phyloP scores from a whole-genome alignment of 2,888 invertebrate genomes.

The Ctena decussata region DNA sequence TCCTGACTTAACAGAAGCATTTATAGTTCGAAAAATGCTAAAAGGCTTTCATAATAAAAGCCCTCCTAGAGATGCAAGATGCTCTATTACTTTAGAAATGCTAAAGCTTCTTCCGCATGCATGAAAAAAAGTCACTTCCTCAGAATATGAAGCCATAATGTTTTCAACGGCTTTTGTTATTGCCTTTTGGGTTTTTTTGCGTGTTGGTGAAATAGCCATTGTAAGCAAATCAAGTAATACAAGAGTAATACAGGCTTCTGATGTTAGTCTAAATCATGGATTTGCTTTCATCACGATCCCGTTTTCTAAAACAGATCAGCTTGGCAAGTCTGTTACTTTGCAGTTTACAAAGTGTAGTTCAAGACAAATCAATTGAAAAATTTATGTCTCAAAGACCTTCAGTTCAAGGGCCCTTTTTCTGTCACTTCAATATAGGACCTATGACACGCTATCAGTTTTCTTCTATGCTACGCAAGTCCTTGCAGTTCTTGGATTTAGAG shows the following conservation, averaged over 20 bases:
- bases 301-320: not conserved
- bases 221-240: not conserved
- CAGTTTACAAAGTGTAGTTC: not conserved
- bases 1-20: not conserved
- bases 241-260: not conserved
- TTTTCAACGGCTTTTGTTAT: no score
- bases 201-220: not conserved
- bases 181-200: no score
- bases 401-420: not conserved
- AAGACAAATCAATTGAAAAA: not conserved
- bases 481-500: not conserved
- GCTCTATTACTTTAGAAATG: no score
- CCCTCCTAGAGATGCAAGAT: no score
- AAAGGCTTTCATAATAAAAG: not conserved
- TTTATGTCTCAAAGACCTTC: not conserved
- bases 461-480: not conserved
- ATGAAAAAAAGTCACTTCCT: no score
- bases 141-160: no score
- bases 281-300: not conserved
- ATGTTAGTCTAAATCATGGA: not conserved
- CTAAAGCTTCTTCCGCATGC: no score
- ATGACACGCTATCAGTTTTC: not conserved
- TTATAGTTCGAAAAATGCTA: not conserved
- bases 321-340: not conserved
- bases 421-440: not conserved